These are phyloP conservation scores for Lophius americanus DNA, from an alignment of 2,797 vertebrate species.

Conservation along the genomic window DNA sequence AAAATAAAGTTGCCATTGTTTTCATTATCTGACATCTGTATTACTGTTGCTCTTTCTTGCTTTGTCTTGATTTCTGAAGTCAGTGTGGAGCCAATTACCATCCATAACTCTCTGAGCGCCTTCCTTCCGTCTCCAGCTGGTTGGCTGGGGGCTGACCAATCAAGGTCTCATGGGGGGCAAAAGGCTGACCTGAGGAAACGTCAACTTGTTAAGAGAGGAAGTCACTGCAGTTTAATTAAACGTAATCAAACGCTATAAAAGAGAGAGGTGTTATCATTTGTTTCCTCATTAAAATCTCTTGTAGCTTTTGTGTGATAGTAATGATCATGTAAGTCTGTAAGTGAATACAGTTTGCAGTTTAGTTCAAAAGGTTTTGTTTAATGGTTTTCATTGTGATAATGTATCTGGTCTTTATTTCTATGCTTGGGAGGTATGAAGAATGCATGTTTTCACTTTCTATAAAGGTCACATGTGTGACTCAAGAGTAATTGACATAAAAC, in stretches of 20 bases:
- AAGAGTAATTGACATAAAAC: constrained; percentile 1
- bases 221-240: constrained; percentile 11
- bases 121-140: constrained; percentile 49
- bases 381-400: neutral
- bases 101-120: constrained; percentile 6
- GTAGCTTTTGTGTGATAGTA: neutral
- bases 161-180: constrained; percentile 30
- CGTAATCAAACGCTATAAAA: neutral
- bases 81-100: constrained; percentile 57
- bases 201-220: constrained; percentile 25
- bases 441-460: neutral
- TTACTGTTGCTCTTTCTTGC: constrained; percentile 1
- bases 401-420: neutral
- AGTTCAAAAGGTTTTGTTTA: no score
- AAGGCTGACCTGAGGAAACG: constrained; percentile 46
- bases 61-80: constrained; percentile 21
- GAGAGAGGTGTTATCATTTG: neutral
- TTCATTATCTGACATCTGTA: neutral
- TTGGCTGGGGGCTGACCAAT: constrained; percentile 53
- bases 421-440: neutral
- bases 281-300: neutral
- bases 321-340: neutral
- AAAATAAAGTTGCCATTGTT: constrained; percentile 9
- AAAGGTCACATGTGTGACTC: neutral
- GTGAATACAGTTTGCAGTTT: no score